These are phyloP conservation scores for Paratrypauchen microcephalus DNA, from an alignment of 2,797 vertebrate genomes.

Conservation along the genomic window DNA sequence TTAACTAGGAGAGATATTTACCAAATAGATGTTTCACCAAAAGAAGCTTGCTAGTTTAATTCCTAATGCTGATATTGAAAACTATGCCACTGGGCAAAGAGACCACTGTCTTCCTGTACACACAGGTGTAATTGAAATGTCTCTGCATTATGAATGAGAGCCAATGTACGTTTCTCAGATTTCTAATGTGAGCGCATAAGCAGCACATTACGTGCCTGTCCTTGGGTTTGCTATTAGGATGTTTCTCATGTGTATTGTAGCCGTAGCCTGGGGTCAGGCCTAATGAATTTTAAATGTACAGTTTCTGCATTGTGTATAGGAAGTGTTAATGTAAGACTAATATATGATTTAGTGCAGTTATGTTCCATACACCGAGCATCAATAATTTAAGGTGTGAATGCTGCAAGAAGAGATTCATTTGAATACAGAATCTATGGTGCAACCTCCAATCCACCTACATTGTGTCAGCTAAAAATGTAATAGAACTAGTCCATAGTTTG, in stretches of 20 bases:
- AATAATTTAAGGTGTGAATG: constrained; percentile 46
- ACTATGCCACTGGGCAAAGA: background rate
- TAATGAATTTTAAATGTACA: constrained; percentile 45
- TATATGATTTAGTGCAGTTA: constrained; percentile 43
- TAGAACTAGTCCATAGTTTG: too few species aligned
- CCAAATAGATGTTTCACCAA: background rate
- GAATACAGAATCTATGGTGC: constrained; percentile 4
- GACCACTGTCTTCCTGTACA: background rate
- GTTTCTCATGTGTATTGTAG: background rate
- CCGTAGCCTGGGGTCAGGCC: constrained; percentile 39
- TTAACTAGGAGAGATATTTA: background rate
- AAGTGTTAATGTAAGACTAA: constrained; percentile 57
- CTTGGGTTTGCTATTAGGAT: background rate
- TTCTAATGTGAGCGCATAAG: background rate
- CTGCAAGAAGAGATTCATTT: constrained; percentile 10
- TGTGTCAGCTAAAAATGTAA: background rate
- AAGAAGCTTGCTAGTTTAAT: background rate
- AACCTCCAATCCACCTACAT: background rate
- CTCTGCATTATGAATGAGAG: background rate
- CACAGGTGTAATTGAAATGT: background rate
- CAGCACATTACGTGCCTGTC: constrained; percentile 3
- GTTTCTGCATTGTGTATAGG: constrained; percentile 31
- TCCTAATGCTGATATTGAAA: background rate
- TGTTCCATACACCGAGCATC: constrained; percentile 34
- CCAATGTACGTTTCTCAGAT: background rate